Conservation (phyloP, 1,140 invertebrate species). For the Cherax destructor region DNA sequence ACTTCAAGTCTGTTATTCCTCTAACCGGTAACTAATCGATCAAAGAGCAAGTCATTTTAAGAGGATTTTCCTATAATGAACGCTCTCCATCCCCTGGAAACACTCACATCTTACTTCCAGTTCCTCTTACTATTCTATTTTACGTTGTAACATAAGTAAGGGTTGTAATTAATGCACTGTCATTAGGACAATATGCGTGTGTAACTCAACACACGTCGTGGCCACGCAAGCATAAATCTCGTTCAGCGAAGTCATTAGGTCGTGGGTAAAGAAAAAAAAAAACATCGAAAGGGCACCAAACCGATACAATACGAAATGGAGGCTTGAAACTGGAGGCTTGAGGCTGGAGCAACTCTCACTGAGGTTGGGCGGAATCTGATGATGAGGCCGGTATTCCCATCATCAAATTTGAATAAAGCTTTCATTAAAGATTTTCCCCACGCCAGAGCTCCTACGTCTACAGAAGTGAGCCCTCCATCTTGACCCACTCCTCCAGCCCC, state of each 20-base stretch:
- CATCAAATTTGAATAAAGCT: conserved; percentile 46
- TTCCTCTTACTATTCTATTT: not conserved
- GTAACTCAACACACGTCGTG: too few species aligned
- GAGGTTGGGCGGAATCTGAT: conserved; percentile 22
- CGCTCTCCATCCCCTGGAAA: not conserved
- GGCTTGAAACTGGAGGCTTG: not conserved
- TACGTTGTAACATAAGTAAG: not conserved
- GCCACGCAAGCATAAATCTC: too few species aligned
- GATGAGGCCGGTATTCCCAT: conserved; percentile 31
- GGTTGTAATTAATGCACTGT: not conserved
- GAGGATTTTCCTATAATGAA: conserved; percentile 11
- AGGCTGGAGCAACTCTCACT: not conserved
- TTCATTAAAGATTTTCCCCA: conserved; percentile 39
- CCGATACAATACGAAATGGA: conserved; percentile 16
- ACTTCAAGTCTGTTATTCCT: not conserved
- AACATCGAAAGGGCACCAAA: not conserved
- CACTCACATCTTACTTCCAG: not conserved
- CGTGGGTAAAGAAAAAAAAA: too few species aligned
- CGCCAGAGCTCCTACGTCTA: not conserved
- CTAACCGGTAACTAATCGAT: conserved; percentile 20
- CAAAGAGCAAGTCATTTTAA: not conserved
- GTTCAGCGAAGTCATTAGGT: not conserved
- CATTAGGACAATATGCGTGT: not conserved
- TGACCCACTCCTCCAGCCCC: not conserved
- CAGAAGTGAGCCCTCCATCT: not conserved